These are phyloP conservation scores for Drosophila nigrodunni DNA, from an alignment of 1,140 invertebrate genomes.

Conservation along the genomic window DNA sequence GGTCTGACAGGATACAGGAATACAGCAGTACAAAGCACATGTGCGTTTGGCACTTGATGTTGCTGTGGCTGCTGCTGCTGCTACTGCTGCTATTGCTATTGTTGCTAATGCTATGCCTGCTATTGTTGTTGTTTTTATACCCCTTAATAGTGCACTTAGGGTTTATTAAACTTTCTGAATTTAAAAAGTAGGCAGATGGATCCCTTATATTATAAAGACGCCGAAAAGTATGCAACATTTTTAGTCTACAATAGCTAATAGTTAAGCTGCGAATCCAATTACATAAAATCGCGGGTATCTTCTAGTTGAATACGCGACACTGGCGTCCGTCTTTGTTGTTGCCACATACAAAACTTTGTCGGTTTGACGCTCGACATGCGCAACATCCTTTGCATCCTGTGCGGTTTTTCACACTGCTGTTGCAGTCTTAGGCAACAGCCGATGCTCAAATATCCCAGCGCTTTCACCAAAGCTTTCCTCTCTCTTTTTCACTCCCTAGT, in stretches of 20 bases:
- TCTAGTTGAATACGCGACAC: no score
- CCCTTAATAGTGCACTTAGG: no score
- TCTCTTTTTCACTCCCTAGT: neutral
- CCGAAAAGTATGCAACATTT: no score
- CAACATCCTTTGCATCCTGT: slow-evolving; percentile 47
- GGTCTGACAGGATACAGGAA: slow-evolving; percentile 17
- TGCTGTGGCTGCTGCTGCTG: slow-evolving; percentile 14
- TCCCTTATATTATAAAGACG: no score
- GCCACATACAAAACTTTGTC: slow-evolving; percentile 39
- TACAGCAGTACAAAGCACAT: slow-evolving; percentile 20
- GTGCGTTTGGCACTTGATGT: slow-evolving; percentile 40
- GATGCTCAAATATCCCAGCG: neutral
- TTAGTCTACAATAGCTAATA: no score
- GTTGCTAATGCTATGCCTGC: neutral
- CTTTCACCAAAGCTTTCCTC: neutral
- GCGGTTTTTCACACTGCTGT: slow-evolving; percentile 42
- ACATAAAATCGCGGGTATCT: no score
- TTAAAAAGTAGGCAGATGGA: no score
- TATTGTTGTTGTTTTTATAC: slow-evolving; percentile 7
- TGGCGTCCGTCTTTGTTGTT: neutral
- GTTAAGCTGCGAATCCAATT: no score
- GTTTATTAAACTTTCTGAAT: no score
- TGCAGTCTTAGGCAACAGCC: slow-evolving; percentile 11
- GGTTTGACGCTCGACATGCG: slow-evolving; percentile 22
- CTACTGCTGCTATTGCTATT: slow-evolving; percentile 12